Percentiles rank a stretch among this genome's conserved stretches.
Conservation (phyloP, 2,888 invertebrate genomes). For the Boloria selene region DNA sequence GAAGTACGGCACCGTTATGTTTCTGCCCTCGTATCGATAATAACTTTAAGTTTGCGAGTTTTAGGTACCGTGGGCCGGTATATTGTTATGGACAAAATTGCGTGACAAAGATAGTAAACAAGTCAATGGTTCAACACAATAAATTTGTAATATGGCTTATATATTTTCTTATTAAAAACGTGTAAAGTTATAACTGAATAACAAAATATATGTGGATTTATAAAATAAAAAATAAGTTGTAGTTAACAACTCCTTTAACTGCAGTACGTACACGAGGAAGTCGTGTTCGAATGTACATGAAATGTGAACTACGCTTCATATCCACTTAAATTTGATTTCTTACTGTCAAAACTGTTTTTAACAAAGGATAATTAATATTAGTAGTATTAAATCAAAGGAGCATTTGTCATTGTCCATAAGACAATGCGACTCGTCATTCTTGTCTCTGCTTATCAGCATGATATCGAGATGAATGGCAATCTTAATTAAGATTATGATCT, state of each 20-base stretch:
- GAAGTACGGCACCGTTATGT: constrained; percentile 41
- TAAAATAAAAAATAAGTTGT: too few species aligned
- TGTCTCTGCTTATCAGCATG: constrained; percentile 24
- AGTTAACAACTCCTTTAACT: too few species aligned
- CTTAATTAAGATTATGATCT: constrained; percentile 26
- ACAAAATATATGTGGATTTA: too few species aligned
- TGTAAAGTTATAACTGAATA: too few species aligned
- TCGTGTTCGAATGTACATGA: neutral
- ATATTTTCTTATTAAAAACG: neutral
- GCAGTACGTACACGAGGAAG: too few species aligned
- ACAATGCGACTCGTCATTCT: constrained; percentile 23
- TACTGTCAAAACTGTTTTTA: neutral
- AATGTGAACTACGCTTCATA: neutral
- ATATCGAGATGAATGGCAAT: constrained; percentile 21
- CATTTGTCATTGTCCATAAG: constrained; percentile 26
- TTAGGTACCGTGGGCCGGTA: constrained; percentile 29
- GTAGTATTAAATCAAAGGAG: constrained; percentile 25
- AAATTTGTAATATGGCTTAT: neutral
- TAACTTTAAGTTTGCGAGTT: constrained; percentile 44
- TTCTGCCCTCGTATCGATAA: constrained; percentile 46
- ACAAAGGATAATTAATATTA: constrained; percentile 9
- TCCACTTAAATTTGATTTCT: too few species aligned
- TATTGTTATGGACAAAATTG: constrained; percentile 33
- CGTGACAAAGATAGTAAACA: constrained; percentile 32
- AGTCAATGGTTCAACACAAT: constrained; percentile 1